Evolutionary conservation across 2,113 vertebrate genomes (phyloP).

Genomic region (Oreochromis niloticus): DNA sequence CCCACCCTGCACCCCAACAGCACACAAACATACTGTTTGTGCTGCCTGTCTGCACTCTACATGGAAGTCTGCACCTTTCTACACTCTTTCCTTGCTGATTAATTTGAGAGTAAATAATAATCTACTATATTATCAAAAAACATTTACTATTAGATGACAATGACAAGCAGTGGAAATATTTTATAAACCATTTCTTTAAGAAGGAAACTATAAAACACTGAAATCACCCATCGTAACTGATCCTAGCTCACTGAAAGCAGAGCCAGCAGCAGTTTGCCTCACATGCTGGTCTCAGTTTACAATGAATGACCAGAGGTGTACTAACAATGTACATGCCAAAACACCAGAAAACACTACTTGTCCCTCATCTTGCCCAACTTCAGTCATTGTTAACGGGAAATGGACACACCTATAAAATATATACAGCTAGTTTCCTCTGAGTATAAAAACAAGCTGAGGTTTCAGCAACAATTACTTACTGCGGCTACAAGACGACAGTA

Average conservation of each 20-base stretch:
- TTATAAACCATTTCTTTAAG: neutral
- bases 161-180: neutral
- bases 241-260: neutral
- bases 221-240: neutral
- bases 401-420: neutral
- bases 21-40: neutral
- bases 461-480: neutral
- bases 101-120: neutral
- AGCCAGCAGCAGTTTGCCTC: neutral
- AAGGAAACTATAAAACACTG: neutral
- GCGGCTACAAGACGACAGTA: neutral
- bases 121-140: neutral
- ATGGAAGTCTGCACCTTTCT: neutral
- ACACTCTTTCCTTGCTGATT: neutral
- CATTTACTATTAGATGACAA: neutral
- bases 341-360: neutral
- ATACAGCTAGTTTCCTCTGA: neutral
- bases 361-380: neutral
- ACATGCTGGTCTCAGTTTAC: neutral
- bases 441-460: neutral
- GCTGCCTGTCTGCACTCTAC: neutral
- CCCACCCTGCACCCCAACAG: neutral
- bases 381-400: neutral
- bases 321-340: neutral
- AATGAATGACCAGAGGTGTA: neutral